A percentile compares a stretch with the other conserved stretches of the same genome.
Evolutionary conservation across 2,113 vertebrate genomes (phyloP).

Genomic region (Herpetotheres cachinnans): DNA sequence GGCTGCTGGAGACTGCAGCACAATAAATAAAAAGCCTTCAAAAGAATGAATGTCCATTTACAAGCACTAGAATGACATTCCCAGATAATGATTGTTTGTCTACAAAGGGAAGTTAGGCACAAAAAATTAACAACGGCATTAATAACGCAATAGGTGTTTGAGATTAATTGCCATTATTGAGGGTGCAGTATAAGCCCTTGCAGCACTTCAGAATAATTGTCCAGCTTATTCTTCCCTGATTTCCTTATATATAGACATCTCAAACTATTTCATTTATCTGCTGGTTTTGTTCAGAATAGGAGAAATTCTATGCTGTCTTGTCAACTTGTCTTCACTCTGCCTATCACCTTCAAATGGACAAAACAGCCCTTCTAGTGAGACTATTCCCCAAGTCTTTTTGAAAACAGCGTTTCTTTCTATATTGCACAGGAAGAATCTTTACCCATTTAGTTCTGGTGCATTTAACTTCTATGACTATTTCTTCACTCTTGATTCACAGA

Average conservation of each 20-base stretch:
- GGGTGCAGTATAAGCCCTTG: neutral
- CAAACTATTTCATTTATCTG: neutral
- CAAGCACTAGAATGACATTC: conserved; percentile 21
- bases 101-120: neutral
- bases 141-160: neutral
- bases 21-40: neutral
- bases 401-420: neutral
- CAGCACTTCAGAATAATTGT: neutral
- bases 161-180: neutral
- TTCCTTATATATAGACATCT: neutral
- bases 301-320: neutral
- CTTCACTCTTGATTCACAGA: neutral
- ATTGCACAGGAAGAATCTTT: neutral
- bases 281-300: neutral
- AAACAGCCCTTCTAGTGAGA: neutral
- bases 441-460: neutral
- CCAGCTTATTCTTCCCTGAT: neutral
- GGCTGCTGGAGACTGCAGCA: neutral
- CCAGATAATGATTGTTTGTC: neutral
- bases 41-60: neutral
- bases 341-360: neutral
- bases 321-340: neutral
- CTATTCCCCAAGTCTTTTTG: neutral
- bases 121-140: neutral
- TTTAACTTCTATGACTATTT: neutral